Evolutionary conservation across 1,140 invertebrate genomes (phyloP).

Genomic region (Aphelinus atriplicis): DNA sequence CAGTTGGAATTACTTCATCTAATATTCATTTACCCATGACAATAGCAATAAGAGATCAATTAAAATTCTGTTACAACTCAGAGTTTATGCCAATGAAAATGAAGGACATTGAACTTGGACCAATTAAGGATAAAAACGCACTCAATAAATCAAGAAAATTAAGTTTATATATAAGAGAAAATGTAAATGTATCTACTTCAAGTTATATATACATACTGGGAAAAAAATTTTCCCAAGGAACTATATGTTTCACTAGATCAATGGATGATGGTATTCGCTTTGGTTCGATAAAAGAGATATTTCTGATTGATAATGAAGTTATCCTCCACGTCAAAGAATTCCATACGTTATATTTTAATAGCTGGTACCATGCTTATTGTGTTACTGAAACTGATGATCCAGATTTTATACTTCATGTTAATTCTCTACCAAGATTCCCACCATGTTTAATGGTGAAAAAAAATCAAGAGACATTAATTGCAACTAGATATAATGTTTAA

Average conservation of each 20-base stretch:
- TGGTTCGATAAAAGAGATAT: conserved; percentile 38
- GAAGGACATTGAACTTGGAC: conserved; percentile 21
- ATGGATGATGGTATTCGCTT: conserved; percentile 35
- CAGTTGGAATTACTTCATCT: background rate
- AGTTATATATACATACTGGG: background rate
- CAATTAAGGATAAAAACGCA: conserved; percentile 17
- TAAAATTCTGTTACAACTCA: background rate
- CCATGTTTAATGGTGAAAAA: no score
- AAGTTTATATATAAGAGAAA: background rate
- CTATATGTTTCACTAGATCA: conserved; percentile 33
- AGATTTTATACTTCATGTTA: no score
- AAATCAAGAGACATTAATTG: no score
- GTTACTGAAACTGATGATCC: no score
- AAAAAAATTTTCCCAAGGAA: conserved; percentile 32
- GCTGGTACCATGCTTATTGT: conserved; percentile 29
- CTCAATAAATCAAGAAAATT: conserved; percentile 1
- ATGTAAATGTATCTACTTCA: no score
- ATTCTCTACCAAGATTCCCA: no score
- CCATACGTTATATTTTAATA: conserved; percentile 31
- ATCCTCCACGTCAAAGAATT: conserved; percentile 29
- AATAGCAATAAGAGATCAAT: background rate
- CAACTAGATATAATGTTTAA: no score
- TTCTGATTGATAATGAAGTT: conserved; percentile 28
- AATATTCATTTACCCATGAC: conserved; percentile 1
- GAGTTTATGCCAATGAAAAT: background rate